Conservation (phyloP, 2,888 invertebrate species). For the Scrobipalpa costella region DNA sequence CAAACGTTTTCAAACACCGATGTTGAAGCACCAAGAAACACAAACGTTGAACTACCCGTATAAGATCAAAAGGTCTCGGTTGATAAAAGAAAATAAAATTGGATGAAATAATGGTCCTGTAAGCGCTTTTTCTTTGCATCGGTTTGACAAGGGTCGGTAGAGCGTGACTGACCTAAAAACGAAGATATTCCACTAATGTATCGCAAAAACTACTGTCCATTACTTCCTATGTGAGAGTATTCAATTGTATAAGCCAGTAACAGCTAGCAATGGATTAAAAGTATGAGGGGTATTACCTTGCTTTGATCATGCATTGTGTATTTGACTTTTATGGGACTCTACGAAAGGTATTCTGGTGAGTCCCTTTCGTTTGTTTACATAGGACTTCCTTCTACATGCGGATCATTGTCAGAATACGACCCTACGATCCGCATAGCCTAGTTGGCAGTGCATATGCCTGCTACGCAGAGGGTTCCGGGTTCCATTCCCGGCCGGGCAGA, state of each 20-base stretch:
- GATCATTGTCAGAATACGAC: not conserved
- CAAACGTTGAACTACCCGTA: not conserved
- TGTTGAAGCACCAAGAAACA: not conserved
- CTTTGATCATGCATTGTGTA: not conserved
- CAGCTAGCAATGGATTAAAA: not conserved
- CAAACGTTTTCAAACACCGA: no score
- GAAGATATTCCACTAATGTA: not conserved
- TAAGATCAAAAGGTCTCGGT: not conserved
- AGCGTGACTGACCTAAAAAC: conserved; percentile 1
- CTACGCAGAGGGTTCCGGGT: no score
- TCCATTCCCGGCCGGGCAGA: no score
- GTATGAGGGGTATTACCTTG: not conserved
- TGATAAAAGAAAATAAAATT: not conserved
- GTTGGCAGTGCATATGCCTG: no score
- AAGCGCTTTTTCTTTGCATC: conserved; percentile 3
- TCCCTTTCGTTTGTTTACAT: not conserved
- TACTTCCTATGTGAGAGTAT: not conserved
- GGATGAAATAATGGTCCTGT: not conserved
- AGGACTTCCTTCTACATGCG: not conserved
- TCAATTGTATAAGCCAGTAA: not conserved
- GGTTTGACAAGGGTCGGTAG: conserved; percentile 1
- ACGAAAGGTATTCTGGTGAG: not conserved
- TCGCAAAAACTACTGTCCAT: not conserved
- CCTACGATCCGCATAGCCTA: not conserved
- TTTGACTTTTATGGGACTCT: conserved; percentile 6